Percentiles rank a stretch among this genome's conserved stretches.
Evolutionary conservation across 2,113 vertebrate genomes (phyloP).

Genomic region (Python bivittatus): DNA sequence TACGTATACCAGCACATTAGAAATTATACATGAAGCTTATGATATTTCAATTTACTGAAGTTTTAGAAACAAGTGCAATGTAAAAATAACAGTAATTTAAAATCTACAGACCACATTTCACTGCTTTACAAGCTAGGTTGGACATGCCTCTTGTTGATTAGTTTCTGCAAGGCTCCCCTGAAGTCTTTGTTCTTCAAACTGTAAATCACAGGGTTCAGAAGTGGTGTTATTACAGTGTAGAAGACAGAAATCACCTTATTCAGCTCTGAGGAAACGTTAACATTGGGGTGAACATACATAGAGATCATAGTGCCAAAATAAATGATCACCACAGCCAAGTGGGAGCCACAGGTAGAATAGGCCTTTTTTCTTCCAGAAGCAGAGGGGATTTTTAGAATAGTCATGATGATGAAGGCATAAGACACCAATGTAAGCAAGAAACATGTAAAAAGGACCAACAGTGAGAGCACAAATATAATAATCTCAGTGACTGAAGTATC

Average conservation of each 20-base stretch:
- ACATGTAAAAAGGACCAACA: slow-evolving; percentile 55
- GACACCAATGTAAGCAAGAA: slow-evolving; percentile 56
- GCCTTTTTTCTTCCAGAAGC: slow-evolving; percentile 43
- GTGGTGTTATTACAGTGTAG: slow-evolving; percentile 58
- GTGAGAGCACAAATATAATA: slow-evolving; percentile 50
- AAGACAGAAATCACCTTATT: slow-evolving; percentile 61
- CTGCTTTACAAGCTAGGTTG: background rate
- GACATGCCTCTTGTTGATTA: background rate
- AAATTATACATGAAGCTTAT: background rate
- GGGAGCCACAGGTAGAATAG: slow-evolving; percentile 59
- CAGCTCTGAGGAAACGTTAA: slow-evolving; percentile 38
- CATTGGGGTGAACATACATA: slow-evolving; percentile 52
- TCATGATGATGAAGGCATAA: slow-evolving; percentile 53
- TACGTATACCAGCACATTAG: background rate
- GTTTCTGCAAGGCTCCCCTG: slow-evolving; percentile 39
- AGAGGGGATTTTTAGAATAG: slow-evolving; percentile 56
- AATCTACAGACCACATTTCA: background rate
- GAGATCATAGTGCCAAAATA: slow-evolving; percentile 67
- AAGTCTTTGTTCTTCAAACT: slow-evolving; percentile 63
- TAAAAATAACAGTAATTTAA: background rate
- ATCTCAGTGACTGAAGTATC: slow-evolving; percentile 14
- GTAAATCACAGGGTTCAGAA: slow-evolving; percentile 66
- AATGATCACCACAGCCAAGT: slow-evolving; percentile 56
- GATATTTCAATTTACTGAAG: background rate
- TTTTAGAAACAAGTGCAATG: background rate